These are phyloP conservation scores for Amniataba percoides DNA, from an alignment of 2,797 vertebrate species.

Conservation along the genomic window DNA sequence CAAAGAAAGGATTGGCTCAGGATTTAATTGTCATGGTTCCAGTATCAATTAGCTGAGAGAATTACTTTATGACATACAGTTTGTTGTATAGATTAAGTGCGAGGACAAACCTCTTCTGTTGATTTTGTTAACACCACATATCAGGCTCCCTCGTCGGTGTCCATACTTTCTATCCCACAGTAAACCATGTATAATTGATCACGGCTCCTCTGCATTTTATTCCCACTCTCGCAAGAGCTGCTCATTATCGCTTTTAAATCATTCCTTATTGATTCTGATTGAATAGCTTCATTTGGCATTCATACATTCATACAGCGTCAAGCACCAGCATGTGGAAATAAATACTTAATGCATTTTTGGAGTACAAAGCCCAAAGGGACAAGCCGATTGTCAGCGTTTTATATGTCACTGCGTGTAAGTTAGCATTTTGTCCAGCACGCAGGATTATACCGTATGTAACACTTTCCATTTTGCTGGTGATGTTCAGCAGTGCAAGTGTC, in stretches of 20 bases:
- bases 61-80: slow-evolving; percentile 7
- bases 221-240: slow-evolving; percentile 31
- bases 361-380: slow-evolving; percentile 33
- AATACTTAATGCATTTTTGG: slow-evolving; percentile 55
- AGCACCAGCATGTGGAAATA: slow-evolving; percentile 47
- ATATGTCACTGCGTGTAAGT: slow-evolving; percentile 15
- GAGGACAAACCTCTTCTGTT: slow-evolving; percentile 15
- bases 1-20: not conserved
- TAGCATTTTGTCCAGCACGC: slow-evolving; percentile 31
- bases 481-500: slow-evolving; percentile 5
- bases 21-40: slow-evolving; percentile 10
- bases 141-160: slow-evolving; percentile 28
- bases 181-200: slow-evolving; percentile 64
- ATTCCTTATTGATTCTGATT: slow-evolving; percentile 67
- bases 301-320: slow-evolving; percentile 32
- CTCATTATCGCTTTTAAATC: slow-evolving; percentile 49
- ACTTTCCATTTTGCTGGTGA: not conserved
- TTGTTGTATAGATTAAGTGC: not conserved
- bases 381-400: not conserved
- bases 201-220: slow-evolving; percentile 36
- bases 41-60: slow-evolving; percentile 29
- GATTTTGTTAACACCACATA: slow-evolving; percentile 26
- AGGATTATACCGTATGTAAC: not conserved
- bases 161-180: slow-evolving; percentile 30
- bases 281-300: slow-evolving; percentile 55